These are phyloP conservation scores for Mythimna impura DNA, from an alignment of 2,888 invertebrate species.

Conservation along the genomic window DNA sequence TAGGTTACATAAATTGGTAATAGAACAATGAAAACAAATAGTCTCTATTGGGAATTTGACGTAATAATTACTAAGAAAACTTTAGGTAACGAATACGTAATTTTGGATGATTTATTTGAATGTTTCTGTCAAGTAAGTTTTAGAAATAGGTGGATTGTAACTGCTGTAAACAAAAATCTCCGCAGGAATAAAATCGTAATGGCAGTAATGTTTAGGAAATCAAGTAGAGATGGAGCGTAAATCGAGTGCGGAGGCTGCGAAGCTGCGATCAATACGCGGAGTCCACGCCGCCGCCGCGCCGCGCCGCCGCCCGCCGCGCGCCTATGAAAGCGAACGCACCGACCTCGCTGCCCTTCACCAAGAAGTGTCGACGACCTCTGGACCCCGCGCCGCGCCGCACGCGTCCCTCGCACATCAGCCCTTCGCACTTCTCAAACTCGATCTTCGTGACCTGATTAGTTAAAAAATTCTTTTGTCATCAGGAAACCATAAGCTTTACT, in stretches of 20 bases:
- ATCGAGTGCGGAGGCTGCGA: conserved; percentile 79
- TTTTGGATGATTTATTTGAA: background rate
- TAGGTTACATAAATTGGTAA: background rate
- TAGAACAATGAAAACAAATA: background rate
- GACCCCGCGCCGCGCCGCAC: conserved; percentile 69
- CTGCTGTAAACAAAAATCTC: background rate
- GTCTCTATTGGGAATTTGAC: background rate
- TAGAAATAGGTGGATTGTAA: no score
- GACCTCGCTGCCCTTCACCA: conserved; percentile 89
- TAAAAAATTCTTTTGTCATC: conserved; percentile 65
- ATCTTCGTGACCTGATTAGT: conserved; percentile 85
- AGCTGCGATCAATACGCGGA: conserved; percentile 85
- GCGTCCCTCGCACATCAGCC: conserved; percentile 71
- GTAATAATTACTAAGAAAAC: background rate
- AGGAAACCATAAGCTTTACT: background rate
- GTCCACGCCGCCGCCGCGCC: conserved; percentile 69
- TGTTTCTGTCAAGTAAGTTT: background rate
- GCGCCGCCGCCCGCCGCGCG: conserved; percentile 73
- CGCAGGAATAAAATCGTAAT: conserved; percentile 45
- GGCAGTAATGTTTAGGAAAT: conserved; percentile 65
- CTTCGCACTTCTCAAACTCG: conserved; percentile 75
- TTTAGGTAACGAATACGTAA: background rate
- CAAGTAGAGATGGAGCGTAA: conserved; percentile 65
- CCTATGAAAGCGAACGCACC: conserved; percentile 88
- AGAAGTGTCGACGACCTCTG: conserved; percentile 87